These are phyloP conservation scores for Cecropterus lyciades DNA, from an alignment of 1,140 invertebrate species.

Conservation along the genomic window DNA sequence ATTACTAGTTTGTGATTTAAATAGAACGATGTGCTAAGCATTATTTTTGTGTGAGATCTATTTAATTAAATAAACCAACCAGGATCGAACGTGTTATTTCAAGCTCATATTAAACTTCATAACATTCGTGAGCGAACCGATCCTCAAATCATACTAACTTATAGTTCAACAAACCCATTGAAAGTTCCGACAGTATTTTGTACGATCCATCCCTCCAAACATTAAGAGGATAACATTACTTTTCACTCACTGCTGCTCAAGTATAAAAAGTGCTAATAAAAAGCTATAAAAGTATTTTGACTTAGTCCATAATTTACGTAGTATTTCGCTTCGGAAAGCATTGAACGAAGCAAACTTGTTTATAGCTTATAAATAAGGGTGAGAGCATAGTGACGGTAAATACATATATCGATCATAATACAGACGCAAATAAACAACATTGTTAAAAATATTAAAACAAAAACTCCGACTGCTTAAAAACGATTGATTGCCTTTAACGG, in stretches of 20 bases:
- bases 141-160: neutral
- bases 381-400: neutral
- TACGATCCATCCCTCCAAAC: neutral
- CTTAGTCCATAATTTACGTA: conserved; percentile 11
- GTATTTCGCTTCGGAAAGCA: neutral
- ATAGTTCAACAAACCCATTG: neutral
- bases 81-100: too few relatives aligned
- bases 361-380: neutral
- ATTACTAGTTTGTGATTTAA: too few relatives aligned
- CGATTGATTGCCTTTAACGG: too few relatives aligned
- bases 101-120: too few relatives aligned
- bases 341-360: neutral
- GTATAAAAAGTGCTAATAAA: conserved; percentile 13
- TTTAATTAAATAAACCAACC: too few relatives aligned
- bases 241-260: neutral
- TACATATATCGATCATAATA: neutral
- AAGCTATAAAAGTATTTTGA: conserved; percentile 8
- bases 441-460: too few relatives aligned
- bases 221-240: conserved; percentile 11
- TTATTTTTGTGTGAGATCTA: too few relatives aligned
- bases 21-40: too few relatives aligned
- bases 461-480: too few relatives aligned
- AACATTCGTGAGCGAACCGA: too few relatives aligned
- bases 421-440: too few relatives aligned
- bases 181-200: conserved; percentile 6